phyloP scores from a whole-genome alignment of 2,888 invertebrate species.

The Laothoe populi region DNA sequence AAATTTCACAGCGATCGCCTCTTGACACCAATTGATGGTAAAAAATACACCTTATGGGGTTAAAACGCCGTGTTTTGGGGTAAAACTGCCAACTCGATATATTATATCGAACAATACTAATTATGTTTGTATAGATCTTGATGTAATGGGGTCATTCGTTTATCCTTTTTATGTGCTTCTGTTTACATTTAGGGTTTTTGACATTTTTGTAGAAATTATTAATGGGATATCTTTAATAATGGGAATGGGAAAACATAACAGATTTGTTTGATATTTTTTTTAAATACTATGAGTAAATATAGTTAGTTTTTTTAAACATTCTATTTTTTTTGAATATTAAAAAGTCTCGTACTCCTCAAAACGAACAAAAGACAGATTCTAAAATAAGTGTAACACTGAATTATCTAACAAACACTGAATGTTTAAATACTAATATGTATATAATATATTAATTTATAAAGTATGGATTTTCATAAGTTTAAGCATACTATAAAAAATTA shows the following conservation, averaged over 20 bases:
- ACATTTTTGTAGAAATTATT: constrained; percentile 47
- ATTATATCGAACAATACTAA: constrained; percentile 75
- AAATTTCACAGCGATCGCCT: constrained; percentile 73
- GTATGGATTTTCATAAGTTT: too few species aligned
- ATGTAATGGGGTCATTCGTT: constrained; percentile 59
- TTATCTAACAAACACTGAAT: too few species aligned
- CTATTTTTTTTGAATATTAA: too few species aligned
- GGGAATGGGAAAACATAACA: constrained; percentile 4
- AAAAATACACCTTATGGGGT: constrained; percentile 71
- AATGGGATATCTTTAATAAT: constrained; percentile 35
- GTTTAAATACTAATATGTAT: too few species aligned
- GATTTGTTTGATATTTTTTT: background rate
- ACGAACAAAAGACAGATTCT: too few species aligned
- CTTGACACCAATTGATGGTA: constrained; percentile 69
- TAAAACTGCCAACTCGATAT: constrained; percentile 66
- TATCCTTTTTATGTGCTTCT: constrained; percentile 48
- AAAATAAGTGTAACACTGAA: too few species aligned
- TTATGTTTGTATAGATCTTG: constrained; percentile 78
- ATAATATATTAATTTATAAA: too few species aligned
- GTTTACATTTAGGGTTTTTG: constrained; percentile 58
- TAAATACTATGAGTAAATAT: too few species aligned
- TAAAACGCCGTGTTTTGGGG: constrained; percentile 81
- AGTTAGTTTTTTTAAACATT: too few species aligned
- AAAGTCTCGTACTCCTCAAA: too few species aligned
- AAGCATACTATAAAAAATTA: too few species aligned